Percentiles rank a stretch among this genome's conserved stretches.
These are phyloP conservation scores for Eulemur rufifrons DNA, from an alignment of 2,113 vertebrate genomes.

Conservation along the genomic window DNA sequence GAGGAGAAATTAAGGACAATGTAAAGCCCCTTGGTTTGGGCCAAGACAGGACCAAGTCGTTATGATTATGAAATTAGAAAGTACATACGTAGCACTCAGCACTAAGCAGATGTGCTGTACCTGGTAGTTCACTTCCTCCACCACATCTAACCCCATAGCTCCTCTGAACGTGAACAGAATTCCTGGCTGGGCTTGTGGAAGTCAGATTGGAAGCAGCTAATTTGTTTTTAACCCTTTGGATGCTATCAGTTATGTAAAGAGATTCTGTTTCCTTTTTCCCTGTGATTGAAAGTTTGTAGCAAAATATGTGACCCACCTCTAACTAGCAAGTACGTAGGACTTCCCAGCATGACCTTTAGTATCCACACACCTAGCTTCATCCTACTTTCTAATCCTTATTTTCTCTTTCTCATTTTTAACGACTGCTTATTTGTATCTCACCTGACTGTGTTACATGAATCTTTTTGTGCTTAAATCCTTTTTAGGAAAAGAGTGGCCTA, in stretches of 20 bases:
- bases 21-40: neutral
- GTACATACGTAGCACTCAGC: neutral
- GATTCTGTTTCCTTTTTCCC: neutral
- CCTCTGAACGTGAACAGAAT: neutral
- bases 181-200: neutral
- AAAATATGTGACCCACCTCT: neutral
- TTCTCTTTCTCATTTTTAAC: neutral
- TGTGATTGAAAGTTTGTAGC: neutral
- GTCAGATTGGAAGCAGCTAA: neutral
- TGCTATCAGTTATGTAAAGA: neutral
- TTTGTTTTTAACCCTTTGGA: neutral
- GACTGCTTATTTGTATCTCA: neutral
- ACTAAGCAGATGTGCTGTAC: neutral
- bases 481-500: neutral
- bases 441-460: neutral
- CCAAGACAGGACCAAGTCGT: neutral
- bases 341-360: neutral
- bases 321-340: neutral
- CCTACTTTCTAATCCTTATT: neutral
- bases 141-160: neutral
- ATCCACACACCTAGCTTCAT: neutral
- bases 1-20: neutral
- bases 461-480: neutral
- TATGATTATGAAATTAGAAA: constrained; percentile 2
- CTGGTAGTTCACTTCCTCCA: neutral